Base-by-base conservation (phyloP, 2,888 invertebrate genomes). In the Trisateles emortualis region DNA sequence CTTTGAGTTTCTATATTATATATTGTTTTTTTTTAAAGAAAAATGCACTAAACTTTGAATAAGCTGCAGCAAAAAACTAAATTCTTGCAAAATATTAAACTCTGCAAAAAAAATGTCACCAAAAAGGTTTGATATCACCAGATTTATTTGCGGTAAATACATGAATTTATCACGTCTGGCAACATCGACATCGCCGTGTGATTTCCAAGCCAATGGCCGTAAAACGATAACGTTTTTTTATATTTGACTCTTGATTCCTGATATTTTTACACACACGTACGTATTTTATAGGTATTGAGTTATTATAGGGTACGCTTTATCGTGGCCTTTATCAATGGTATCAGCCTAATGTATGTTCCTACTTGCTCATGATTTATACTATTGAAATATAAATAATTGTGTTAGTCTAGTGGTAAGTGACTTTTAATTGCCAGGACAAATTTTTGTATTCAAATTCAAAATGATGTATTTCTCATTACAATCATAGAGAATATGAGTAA, bases 161-260 rank as follows among this genome's bases (percentile, higher is more conserved):
- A 26, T 38, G 52, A 58, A 67, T 68, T 68, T 60, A 68, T 71
- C 71, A 67, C 56, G 50, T 68, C 52, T 52, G 41, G 46, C 11
- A 53, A 64, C 57, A 57, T 58, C 51, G 49, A 57, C 58, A 48
- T 47, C 47, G 33, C 32, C 13, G 47, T 33, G 38, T 51, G 62
- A 55, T 64, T 73, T 73, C 72, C 68, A 45, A 71, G 22, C 42
- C 71, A 66, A 6, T 71, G 67, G 50, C 59, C 59, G 35, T 68
- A 71, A 72, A 53, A 44, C 48, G 65, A 73, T 73, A 72, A 70
- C 44, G 48, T 38, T 64, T 68, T 64, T 68, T 62, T 59, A 39
- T 67, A 58, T 61, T 55, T 46, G 26, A 33, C 48, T 51, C 30
- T 36, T 17, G 52, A 44, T 55, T 59, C 24, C 54, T 36, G 47